Evolutionary conservation across 2,113 vertebrate species (phyloP).

Genomic region (Tragelaphus buxtoni): DNA sequence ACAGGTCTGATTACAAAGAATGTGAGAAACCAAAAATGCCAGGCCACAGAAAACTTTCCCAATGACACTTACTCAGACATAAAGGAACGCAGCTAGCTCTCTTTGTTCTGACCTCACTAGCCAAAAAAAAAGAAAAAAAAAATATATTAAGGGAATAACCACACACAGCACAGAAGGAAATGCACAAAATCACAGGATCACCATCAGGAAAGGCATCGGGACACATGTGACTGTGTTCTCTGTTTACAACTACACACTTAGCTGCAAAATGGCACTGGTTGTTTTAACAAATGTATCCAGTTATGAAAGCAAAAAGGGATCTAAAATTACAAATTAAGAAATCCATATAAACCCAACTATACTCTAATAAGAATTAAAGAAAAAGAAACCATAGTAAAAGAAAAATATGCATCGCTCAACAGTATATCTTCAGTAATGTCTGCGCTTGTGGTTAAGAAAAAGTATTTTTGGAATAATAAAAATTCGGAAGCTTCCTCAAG

Average conservation of each 20-base stretch:
- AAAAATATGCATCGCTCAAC: neutral
- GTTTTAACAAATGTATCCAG: neutral
- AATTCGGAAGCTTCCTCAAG: conserved; percentile 40
- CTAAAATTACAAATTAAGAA: neutral
- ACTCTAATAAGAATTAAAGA: neutral
- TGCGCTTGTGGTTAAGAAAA: neutral
- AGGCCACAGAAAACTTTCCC: conserved; percentile 17
- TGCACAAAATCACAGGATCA: neutral
- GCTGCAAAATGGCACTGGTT: neutral
- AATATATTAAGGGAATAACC: neutral
- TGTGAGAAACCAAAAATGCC: conserved; percentile 37
- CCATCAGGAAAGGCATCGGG: rapidly evolving
- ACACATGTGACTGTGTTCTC: neutral
- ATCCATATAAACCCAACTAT: neutral
- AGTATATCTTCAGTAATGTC: neutral
- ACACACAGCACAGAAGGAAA: neutral
- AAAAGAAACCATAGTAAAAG: neutral
- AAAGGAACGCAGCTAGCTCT: conserved; percentile 6
- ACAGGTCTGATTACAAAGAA: conserved; percentile 18
- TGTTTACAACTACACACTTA: neutral
- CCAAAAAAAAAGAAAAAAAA: neutral
- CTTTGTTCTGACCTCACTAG: neutral
- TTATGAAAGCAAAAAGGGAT: neutral
- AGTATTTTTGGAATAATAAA: neutral
- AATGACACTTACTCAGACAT: neutral